Base-by-base conservation (phyloP, 2,113 vertebrate genomes). In the Myiozetetes cayanensis region DNA sequence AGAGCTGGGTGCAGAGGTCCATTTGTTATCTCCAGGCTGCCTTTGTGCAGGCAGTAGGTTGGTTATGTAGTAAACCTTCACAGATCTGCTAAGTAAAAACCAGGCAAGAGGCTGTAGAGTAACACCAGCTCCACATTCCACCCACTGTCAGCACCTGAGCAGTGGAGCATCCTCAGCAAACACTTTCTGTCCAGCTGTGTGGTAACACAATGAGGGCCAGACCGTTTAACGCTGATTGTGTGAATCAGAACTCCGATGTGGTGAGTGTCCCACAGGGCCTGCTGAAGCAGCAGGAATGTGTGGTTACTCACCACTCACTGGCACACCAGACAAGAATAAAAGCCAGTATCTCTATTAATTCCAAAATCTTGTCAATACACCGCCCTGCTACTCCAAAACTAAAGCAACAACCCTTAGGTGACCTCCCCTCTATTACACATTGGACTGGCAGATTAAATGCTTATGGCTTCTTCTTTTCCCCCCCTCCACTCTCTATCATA, bases 51-150 rank as follows among this genome's bases (percentile, higher is more conserved):
- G 86, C 25, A 65, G 44, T 4, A 49, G 25, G 20, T 28, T 78
- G 81, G 49, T 49, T 89, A 47, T 18, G 61, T 31, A 67, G 76
- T 44, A 90, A 95, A 87, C 22, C 61, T 70, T 66, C 78, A 83
- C 28, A n/a, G 74, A 55, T 92, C 67, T 70, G 52, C 74, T 80
- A 63, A 95, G 90, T 68, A 78, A 77, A 89, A 95, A 18, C 50
- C 43, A 6, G 7, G 53, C 0, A 0, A 15, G 58, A 62, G 23
- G 46, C 41, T 80, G 59, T 23, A 67, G 61, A 1, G 12, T 41
- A 22, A 85, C 65, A 71, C 15, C 55, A 56, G n/a, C 62, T 72
- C 62, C 50, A 66, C 20, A 15, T 55, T 37, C 53, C 52, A 31
- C 53, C 76, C 68, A 1, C 65, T 33, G n/a, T 33, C 50, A 27